A percentile compares a stretch with the other conserved stretches of the same genome.
phyloP scores from a whole-genome alignment of 2,888 invertebrate species.

The Aspidapion aeneum region DNA sequence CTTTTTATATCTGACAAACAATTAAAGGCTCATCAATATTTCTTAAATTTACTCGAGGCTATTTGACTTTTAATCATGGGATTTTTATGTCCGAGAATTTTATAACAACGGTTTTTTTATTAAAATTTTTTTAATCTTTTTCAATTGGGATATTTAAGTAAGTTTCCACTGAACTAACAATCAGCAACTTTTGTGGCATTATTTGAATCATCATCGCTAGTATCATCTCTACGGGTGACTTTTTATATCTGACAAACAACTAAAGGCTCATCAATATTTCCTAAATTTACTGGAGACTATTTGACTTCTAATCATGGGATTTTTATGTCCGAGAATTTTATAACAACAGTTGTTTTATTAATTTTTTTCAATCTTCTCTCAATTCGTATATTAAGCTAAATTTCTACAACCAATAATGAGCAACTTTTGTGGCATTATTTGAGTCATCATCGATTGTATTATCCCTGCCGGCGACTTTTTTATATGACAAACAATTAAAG shows the following conservation, averaged over 20 bases:
- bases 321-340: too few relatives aligned
- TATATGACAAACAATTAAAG: neutral
- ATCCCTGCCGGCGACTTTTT: neutral
- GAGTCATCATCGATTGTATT: neutral
- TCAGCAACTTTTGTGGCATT: slow-evolving; percentile 8
- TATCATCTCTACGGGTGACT: neutral
- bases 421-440: slow-evolving; percentile 5
- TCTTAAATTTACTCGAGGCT: neutral
- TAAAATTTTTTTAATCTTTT: too few relatives aligned
- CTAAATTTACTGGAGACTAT: neutral
- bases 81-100: too few relatives aligned
- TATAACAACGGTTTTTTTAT: too few relatives aligned
- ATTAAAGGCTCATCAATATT: neutral
- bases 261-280: neutral
- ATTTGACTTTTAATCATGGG: too few relatives aligned
- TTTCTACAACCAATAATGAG: too few relatives aligned
- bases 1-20: neutral
- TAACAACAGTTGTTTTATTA: too few relatives aligned
- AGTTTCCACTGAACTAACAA: too few relatives aligned
- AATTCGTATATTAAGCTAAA: too few relatives aligned
- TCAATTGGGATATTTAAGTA: too few relatives aligned
- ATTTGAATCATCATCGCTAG: neutral
- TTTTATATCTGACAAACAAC: neutral
- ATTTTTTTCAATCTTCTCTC: too few relatives aligned
- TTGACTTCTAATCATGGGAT: too few relatives aligned